Conservation (phyloP, 2,797 vertebrate species). For the Enteromius unitaeniatus region DNA sequence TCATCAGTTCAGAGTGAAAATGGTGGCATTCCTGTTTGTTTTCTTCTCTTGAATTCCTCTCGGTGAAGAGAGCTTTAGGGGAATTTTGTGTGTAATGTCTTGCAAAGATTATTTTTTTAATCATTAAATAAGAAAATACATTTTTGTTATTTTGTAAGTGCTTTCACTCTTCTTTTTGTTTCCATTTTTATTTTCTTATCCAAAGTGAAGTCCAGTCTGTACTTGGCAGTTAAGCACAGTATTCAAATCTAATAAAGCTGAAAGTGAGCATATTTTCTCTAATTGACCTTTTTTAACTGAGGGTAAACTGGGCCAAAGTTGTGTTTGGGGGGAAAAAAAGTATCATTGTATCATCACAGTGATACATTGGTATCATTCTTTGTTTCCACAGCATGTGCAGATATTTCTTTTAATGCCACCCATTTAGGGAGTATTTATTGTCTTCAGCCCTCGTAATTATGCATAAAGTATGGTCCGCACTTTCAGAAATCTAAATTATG, state of each 20-base stretch:
- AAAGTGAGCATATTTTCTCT: slow-evolving; percentile 57
- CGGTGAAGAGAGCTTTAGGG: slow-evolving; percentile 55
- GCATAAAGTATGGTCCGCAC: neutral
- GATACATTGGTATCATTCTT: neutral
- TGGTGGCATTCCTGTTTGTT: slow-evolving; percentile 75
- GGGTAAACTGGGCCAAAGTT: slow-evolving; percentile 4
- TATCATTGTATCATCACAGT: neutral
- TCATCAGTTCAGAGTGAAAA: slow-evolving; percentile 74
- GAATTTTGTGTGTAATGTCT: slow-evolving; percentile 77
- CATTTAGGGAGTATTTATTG: neutral
- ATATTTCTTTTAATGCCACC: neutral
- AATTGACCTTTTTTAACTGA: slow-evolving; percentile 22
- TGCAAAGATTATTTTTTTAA: slow-evolving; percentile 87
- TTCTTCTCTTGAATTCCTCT: slow-evolving; percentile 69
- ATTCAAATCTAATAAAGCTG: slow-evolving; percentile 72
- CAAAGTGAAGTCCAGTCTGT: slow-evolving; percentile 68
- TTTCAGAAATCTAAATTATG: neutral
- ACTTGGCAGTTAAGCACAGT: slow-evolving; percentile 68
- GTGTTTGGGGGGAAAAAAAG: neutral
- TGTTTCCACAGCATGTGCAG: neutral
- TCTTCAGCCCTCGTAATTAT: neutral
- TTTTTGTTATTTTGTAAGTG: slow-evolving; percentile 69
- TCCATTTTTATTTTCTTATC: slow-evolving; percentile 64
- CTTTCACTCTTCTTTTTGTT: slow-evolving; percentile 63
- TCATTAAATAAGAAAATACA: slow-evolving; percentile 81